Conservation (phyloP, 2,113 vertebrate genomes). For the Chaetodon trifascialis region DNA sequence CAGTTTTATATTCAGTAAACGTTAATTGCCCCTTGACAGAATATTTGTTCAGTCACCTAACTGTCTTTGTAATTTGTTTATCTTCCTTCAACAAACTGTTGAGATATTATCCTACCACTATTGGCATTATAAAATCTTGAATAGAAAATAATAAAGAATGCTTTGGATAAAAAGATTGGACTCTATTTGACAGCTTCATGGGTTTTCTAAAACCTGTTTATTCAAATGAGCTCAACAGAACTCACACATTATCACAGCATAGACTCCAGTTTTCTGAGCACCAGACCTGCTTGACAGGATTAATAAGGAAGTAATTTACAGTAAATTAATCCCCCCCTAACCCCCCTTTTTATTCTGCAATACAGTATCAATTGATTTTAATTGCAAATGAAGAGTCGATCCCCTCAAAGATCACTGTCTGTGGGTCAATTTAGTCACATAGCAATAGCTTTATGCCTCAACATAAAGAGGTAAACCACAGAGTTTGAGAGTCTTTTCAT, state of each 20-base stretch:
- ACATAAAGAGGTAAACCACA: background rate
- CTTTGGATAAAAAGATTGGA: background rate
- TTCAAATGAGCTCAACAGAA: background rate
- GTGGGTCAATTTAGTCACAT: background rate
- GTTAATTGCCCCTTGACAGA: background rate
- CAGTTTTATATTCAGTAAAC: background rate
- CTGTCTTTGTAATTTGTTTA: background rate
- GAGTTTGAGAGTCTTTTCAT: background rate
- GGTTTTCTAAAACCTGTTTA: background rate
- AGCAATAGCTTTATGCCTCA: too few relatives aligned
- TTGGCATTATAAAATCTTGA: background rate
- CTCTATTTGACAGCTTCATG: background rate
- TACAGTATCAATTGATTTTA: background rate
- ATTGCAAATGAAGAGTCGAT: background rate
- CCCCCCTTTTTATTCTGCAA: too few relatives aligned
- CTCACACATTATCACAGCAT: background rate
- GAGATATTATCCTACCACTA: background rate
- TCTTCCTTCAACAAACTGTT: background rate
- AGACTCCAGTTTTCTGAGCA: background rate
- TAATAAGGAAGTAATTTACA: background rate
- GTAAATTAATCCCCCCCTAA: background rate
- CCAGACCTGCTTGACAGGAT: constrained; percentile 10
- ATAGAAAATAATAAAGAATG: background rate
- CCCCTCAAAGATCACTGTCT: background rate
- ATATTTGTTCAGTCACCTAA: background rate